These are phyloP conservation scores for Thalassarche chlororhynchos DNA, from an alignment of 2,113 vertebrate genomes.

Conservation along the genomic window DNA sequence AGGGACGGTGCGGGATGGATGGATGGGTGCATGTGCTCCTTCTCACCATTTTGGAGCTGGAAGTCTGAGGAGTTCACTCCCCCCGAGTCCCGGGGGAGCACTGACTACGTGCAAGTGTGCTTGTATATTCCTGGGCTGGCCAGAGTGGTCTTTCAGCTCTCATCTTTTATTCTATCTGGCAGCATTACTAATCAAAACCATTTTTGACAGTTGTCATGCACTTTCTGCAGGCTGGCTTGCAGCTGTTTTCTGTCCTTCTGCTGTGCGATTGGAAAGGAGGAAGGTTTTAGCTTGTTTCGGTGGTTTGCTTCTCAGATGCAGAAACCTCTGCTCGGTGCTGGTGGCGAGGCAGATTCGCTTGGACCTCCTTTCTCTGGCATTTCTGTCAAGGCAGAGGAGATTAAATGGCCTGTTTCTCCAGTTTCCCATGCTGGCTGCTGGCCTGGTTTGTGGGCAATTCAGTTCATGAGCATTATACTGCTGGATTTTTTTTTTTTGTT, in stretches of 20 bases:
- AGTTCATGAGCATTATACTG: neutral
- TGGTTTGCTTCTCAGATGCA: neutral
- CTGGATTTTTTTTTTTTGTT: neutral
- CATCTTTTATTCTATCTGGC: neutral
- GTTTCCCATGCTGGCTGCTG: conserved; percentile 33
- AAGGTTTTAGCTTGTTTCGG: neutral
- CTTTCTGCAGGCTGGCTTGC: neutral
- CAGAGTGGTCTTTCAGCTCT: neutral
- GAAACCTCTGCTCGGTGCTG: neutral
- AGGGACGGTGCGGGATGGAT: rapidly evolving
- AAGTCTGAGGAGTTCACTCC: neutral
- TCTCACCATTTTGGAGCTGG: neutral
- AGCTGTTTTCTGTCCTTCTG: neutral
- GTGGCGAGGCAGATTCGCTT: neutral
- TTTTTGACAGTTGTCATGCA: neutral
- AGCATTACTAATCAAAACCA: conserved; percentile 26
- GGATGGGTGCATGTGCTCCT: neutral
- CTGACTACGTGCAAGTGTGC: neutral
- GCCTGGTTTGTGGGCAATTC: conserved; percentile 12
- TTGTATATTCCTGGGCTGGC: neutral
- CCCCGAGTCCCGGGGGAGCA: rapidly evolving
- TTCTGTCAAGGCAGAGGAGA: neutral
- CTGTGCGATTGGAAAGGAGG: neutral
- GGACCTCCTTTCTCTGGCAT: neutral
- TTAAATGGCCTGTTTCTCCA: neutral